Conservation (phyloP, 2,888 invertebrate genomes). For the Lampropteryx suffumata region DNA sequence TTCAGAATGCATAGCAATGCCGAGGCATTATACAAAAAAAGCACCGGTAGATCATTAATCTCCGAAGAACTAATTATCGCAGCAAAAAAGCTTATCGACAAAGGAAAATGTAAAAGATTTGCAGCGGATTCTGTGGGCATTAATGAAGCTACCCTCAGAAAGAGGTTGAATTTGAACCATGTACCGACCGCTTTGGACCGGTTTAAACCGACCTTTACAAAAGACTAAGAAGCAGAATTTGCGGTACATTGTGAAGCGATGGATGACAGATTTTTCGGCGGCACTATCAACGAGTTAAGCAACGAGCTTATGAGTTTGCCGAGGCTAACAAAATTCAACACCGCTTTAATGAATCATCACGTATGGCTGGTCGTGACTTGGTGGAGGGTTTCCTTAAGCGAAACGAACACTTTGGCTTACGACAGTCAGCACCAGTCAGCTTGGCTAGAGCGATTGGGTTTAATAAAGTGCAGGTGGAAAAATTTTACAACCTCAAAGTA, state of each 20-base stretch:
- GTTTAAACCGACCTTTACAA: conserved; percentile 5
- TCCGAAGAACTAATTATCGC: no score
- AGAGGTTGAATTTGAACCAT: not conserved
- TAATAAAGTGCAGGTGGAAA: conserved; percentile 37
- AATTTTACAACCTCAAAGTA: conserved; percentile 29
- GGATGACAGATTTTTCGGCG: no score
- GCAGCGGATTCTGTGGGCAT: conserved; percentile 1
- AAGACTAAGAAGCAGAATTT: conserved; percentile 1
- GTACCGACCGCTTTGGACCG: conserved; percentile 1
- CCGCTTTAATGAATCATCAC: conserved; percentile 29
- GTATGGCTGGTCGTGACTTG: conserved; percentile 32
- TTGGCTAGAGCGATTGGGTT: conserved; percentile 37
- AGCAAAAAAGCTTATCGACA: no score
- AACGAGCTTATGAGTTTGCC: no score
- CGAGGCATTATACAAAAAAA: no score
- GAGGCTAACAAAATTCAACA: conserved; percentile 19
- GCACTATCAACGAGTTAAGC: no score
- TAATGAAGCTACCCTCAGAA: conserved; percentile 4
- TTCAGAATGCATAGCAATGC: no score
- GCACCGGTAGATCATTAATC: no score
- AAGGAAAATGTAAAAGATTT: conserved; percentile 3
- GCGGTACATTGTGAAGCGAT: no score
- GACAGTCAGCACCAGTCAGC: conserved; percentile 21
- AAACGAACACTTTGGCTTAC: conserved; percentile 23
- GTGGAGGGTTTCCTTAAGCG: conserved; percentile 29